Conservation (phyloP, 2,797 vertebrate genomes). For the Neosalanx taihuensis region DNA sequence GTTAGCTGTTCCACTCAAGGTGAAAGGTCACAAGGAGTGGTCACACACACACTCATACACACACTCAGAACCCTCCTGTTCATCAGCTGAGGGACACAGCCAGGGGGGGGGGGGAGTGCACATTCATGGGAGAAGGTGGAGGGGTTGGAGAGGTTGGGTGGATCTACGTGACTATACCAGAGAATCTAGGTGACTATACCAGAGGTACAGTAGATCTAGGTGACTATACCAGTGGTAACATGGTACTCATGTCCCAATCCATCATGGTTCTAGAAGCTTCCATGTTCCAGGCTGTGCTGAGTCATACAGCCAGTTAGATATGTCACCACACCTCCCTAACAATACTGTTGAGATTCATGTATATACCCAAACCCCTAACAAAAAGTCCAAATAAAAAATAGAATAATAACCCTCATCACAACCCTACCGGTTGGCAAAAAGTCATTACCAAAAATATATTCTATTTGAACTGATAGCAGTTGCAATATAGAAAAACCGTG, state of each 20-base stretch:
- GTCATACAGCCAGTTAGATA: conserved; percentile 13
- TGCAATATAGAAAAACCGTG: conserved; percentile 54
- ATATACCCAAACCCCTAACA: conserved; percentile 30
- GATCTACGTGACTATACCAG: too few species aligned
- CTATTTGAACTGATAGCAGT: conserved; percentile 52
- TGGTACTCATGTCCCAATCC: conserved; percentile 15
- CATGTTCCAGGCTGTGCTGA: conserved; percentile 25
- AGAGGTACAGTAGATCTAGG: too few species aligned
- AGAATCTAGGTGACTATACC: too few species aligned
- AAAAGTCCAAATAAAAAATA: conserved; percentile 29
- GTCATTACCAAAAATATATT: conserved; percentile 53
- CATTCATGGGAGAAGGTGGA: conserved; percentile 53
- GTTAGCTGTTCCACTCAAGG: conserved; percentile 4
- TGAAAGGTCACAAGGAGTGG: conserved; percentile 7
- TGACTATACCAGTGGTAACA: too few species aligned
- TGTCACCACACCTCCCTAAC: conserved; percentile 15
- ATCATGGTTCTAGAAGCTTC: conserved; percentile 23
- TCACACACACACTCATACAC: conserved; percentile 30
- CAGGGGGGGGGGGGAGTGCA: conserved; percentile 36
- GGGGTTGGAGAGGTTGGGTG: conserved; percentile 26
- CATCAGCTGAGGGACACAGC: conserved; percentile 1
- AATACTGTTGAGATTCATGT: conserved; percentile 59
- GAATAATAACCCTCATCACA: conserved; percentile 29
- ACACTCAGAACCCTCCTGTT: not conserved
- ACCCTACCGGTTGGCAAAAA: conserved; percentile 17